Evolutionary conservation across 2,797 vertebrate species (phyloP).

Genomic region (Gambusia yucatana): DNA sequence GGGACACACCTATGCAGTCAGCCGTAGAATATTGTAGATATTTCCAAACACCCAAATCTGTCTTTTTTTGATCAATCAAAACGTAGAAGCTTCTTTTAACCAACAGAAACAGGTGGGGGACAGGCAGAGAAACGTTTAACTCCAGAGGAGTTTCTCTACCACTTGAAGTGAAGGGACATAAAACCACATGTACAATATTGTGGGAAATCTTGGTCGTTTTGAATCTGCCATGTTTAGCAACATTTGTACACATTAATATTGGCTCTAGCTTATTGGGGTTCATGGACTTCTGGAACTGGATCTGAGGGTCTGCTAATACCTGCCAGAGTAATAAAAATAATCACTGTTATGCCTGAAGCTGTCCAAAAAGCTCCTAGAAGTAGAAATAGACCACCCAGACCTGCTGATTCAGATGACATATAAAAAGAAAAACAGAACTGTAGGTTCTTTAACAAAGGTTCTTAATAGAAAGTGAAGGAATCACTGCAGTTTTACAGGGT

Average conservation of each 20-base stretch:
- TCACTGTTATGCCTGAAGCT: background rate
- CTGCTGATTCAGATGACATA: background rate
- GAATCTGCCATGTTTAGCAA: background rate
- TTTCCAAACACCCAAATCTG: background rate
- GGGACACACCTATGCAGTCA: background rate
- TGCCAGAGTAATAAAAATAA: background rate
- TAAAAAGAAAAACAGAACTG: background rate
- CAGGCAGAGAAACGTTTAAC: background rate
- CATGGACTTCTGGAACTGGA: background rate
- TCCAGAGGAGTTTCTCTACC: background rate
- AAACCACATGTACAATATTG: background rate
- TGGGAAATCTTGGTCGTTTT: background rate
- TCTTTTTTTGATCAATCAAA: background rate
- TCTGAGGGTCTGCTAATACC: background rate
- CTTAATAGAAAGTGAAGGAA: background rate
- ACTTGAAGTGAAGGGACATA: background rate
- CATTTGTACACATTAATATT: background rate
- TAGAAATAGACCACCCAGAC: background rate
- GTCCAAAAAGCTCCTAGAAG: background rate
- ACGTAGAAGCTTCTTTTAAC: background rate
- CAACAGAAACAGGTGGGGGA: background rate
- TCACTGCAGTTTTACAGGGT: background rate
- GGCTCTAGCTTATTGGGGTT: background rate
- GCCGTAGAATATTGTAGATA: background rate
- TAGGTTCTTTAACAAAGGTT: background rate